Conservation (phyloP, 2,797 vertebrate species). For the Parauchenoglanis ngamensis region DNA sequence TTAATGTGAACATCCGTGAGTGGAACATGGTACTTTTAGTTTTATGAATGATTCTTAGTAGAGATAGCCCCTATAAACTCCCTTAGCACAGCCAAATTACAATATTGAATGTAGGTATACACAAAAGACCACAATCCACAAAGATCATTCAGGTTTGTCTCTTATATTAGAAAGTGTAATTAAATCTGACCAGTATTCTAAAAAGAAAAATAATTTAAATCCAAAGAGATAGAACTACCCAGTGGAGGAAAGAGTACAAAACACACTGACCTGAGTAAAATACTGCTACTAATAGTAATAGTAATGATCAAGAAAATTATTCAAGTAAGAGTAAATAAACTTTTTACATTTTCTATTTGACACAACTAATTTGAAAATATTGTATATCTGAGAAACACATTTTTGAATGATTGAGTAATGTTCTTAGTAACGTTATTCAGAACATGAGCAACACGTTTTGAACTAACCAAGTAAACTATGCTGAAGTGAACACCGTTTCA, state of each 20-base stretch:
- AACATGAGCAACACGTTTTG: not conserved
- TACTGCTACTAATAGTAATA: not conserved
- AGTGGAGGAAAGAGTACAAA: not conserved
- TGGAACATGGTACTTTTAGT: slow-evolving; percentile 14
- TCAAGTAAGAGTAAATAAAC: not conserved
- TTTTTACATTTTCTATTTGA: not conserved
- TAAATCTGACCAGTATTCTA: not conserved
- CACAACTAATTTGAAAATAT: not conserved
- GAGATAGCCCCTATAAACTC: not conserved
- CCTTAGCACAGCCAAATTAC: not conserved
- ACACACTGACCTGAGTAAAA: not conserved
- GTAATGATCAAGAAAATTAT: not conserved
- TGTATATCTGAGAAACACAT: not conserved
- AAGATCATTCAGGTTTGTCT: not conserved
- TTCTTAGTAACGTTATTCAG: not conserved
- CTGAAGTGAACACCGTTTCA: not conserved
- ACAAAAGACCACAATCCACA: not conserved
- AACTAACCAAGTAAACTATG: not conserved
- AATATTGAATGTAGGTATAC: not conserved
- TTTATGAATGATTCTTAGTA: slow-evolving; percentile 35
- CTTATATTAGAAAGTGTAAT: not conserved
- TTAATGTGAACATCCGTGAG: slow-evolving; percentile 50
- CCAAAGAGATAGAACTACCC: not conserved
- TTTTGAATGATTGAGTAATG: not conserved
- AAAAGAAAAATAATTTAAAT: not conserved